Evolutionary conservation across 1,140 invertebrate species (phyloP).

Genomic region (Aphelinus certus): DNA sequence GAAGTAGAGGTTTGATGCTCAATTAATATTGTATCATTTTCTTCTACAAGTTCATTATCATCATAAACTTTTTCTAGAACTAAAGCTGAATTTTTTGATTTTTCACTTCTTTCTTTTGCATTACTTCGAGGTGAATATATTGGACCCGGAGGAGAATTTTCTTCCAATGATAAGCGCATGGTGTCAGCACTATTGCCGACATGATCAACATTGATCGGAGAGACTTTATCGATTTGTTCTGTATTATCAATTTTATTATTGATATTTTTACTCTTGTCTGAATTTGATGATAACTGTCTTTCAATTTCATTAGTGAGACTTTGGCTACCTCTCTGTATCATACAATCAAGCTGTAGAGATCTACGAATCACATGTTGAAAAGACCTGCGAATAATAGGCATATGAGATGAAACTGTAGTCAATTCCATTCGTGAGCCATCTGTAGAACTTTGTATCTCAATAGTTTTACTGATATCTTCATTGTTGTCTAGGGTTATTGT

Average conservation of each 20-base stretch:
- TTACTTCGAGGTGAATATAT: neutral
- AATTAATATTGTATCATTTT: slow-evolving; percentile 14
- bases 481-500: slow-evolving; percentile 24
- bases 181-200: slow-evolving; percentile 28
- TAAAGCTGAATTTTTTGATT: slow-evolving; percentile 11
- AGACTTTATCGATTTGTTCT: neutral
- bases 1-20: slow-evolving; percentile 1
- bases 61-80: neutral
- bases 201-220: slow-evolving; percentile 6
- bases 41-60: neutral
- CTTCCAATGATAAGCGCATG: slow-evolving; percentile 48
- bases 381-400: slow-evolving; percentile 30
- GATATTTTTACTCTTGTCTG: slow-evolving; percentile 29
- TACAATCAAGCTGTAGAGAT: slow-evolving; percentile 15
- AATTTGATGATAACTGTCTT: neutral
- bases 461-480: slow-evolving; percentile 13
- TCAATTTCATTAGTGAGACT: neutral
- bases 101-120: slow-evolving; percentile 30
- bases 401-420: slow-evolving; percentile 29
- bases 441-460: slow-evolving; percentile 11
- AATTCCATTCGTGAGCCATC: slow-evolving; percentile 39
- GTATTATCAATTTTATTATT: slow-evolving; percentile 45
- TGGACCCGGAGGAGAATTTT: slow-evolving; percentile 52
- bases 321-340: neutral
- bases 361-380: slow-evolving; percentile 10